These are phyloP conservation scores for Oligia strigilis DNA, from an alignment of 2,888 invertebrate genomes.

Conservation along the genomic window DNA sequence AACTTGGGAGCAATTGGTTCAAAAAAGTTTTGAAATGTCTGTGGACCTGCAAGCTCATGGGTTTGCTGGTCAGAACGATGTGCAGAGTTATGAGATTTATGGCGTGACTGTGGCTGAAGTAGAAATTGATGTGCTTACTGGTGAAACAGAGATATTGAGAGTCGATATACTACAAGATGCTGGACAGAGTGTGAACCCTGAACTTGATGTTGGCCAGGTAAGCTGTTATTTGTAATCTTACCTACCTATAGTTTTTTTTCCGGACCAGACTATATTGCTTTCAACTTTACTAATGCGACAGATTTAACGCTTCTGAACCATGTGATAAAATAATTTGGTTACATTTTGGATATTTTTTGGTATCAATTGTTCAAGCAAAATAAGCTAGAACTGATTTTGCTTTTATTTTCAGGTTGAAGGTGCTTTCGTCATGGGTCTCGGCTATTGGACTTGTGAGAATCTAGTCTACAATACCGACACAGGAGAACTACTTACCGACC, in stretches of 20 bases:
- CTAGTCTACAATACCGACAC: conserved; percentile 90
- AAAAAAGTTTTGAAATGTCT: conserved; percentile 79
- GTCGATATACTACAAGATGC: conserved; percentile 92
- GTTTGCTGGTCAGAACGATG: conserved; percentile 62
- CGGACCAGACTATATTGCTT: not conserved
- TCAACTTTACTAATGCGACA: not conserved
- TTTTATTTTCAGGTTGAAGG: conserved; percentile 89
- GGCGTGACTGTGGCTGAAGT: conserved; percentile 91
- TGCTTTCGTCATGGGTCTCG: conserved; percentile 93
- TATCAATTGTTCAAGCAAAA: not conserved
- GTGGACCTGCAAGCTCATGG: conserved; percentile 73
- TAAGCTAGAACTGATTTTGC: not conserved
- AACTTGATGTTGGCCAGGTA: conserved; percentile 92
- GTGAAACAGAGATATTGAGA: conserved; percentile 90
- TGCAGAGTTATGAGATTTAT: conserved; percentile 79
- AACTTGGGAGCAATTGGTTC: conserved; percentile 86
- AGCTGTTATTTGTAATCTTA: conserved; percentile 28
- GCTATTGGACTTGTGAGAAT: conserved; percentile 93
- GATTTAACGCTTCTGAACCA: not conserved
- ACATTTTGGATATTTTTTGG: not conserved
- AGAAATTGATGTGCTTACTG: conserved; percentile 93
- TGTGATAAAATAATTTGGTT: not conserved
- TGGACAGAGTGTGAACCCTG: conserved; percentile 91
- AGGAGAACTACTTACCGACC: conserved; percentile 92
- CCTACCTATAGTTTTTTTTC: not conserved